Evolutionary conservation across 2,797 vertebrate genomes (phyloP).

Genomic region (Echiichthys vipera): DNA sequence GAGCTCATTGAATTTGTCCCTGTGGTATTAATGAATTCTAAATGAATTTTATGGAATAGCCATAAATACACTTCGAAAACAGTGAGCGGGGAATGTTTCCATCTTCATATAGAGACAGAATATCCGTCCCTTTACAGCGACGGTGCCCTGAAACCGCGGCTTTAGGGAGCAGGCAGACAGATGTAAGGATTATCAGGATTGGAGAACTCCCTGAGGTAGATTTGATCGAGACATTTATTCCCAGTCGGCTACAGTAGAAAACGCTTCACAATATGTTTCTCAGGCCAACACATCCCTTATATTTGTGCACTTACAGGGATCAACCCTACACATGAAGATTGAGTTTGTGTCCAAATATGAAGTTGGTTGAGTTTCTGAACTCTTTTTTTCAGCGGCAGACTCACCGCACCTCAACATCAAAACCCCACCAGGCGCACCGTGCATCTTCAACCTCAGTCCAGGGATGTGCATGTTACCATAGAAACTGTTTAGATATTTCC

Average conservation of each 20-base stretch:
- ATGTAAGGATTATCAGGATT: conserved; percentile 54
- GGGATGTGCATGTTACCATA: conserved; percentile 63
- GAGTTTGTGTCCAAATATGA: conserved; percentile 21
- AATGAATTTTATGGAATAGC: conserved; percentile 71
- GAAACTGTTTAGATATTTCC: conserved; percentile 62
- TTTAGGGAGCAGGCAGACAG: conserved; percentile 39
- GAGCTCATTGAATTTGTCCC: conserved; percentile 73
- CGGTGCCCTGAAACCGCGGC: conserved; percentile 49
- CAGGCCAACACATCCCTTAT: conserved; percentile 60
- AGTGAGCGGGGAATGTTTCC: conserved; percentile 27
- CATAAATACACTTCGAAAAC: conserved; percentile 71
- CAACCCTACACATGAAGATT: conserved; percentile 56
- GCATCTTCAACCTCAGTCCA: conserved; percentile 37
- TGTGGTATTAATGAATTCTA: conserved; percentile 77
- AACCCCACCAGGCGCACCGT: conserved; percentile 24
- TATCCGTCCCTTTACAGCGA: conserved; percentile 24
- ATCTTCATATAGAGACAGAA: conserved; percentile 29
- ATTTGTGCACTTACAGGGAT: conserved; percentile 39
- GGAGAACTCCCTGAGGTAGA: conserved; percentile 57
- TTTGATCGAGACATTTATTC: conserved; percentile 65
- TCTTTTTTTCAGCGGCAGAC: conserved; percentile 20
- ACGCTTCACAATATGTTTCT: conserved; percentile 50
- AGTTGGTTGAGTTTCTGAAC: conserved; percentile 17
- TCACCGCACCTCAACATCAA: conserved; percentile 52
- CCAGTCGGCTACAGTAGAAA: conserved; percentile 50